Evolutionary conservation across 1,140 invertebrate genomes (phyloP), one percentile per base, ranked within the genome.

Genomic region (Aphidius ervi): DNA sequence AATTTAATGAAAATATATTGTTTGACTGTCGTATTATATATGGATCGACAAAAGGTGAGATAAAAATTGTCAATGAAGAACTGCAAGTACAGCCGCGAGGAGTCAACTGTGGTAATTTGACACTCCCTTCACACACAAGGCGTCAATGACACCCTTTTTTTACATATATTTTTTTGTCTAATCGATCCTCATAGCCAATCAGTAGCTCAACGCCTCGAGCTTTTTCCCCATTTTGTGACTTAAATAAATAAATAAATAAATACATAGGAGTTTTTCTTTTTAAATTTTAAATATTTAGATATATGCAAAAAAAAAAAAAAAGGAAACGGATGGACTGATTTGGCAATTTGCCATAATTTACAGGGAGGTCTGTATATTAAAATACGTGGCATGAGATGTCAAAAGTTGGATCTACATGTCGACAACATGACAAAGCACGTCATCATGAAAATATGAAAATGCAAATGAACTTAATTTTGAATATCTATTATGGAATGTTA

Each of bases 51-150:
- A 62, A 59, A 57, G 63, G 62, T 63, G 57, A 48, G 61, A 68
- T 67, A 69, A 62, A 67, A 76, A 73, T 73, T 75, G 72, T 74
- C 74, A 77, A 75, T 63, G 74, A 77, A 77, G 75, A 75, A 75
- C 74, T 73, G 68, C 72, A 74, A 77, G 74, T 76, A 73, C 69
- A 56, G 64, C 61, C 65, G 66, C 67, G 65, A 69, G 70, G 58
- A 62, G 50, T 56, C 40, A 40, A 45, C 63, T 67, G 61, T 56
- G 63, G 66, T 70, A 70, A 70, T 52, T 59, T 60, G 58, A 72
- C 67, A 64, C 59, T 61, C 52, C 64, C 59, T 16, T 46, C 49
- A 49, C 64, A 46, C 56, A 59, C 64, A 68, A 70, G 71, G 65
- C 71, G 75, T 75, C 69, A 74, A 72, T 67, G 67, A 75, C 72